Conservation (phyloP, 1,140 invertebrate species). For the Holotrichia oblita region DNA sequence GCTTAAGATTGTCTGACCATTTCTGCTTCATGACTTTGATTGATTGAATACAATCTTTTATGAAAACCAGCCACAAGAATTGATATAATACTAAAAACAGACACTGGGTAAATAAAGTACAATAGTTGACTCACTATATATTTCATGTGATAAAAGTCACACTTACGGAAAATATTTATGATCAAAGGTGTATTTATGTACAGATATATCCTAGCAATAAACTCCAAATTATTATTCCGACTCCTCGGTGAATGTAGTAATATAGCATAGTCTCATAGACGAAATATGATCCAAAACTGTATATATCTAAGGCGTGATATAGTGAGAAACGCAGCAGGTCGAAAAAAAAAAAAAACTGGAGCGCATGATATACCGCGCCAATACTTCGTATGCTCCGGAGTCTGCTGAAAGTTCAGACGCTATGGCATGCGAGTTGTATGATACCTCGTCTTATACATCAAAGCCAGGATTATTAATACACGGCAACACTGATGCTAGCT, state of each 20-base stretch:
- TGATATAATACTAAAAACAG: too few species aligned
- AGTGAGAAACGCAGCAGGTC: background rate
- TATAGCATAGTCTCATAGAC: background rate
- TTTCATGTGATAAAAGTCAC: too few species aligned
- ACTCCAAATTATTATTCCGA: background rate
- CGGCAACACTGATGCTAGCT: slow-evolving; percentile 44
- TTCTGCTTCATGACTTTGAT: too few species aligned
- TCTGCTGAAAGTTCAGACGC: background rate
- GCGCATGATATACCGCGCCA: background rate
- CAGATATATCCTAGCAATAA: too few species aligned
- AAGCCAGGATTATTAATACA: slow-evolving; percentile 51
- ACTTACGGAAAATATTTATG: too few species aligned
- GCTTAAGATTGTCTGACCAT: too few species aligned
- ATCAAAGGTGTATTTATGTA: too few species aligned
- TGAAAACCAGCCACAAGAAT: too few species aligned
- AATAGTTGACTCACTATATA: too few species aligned
- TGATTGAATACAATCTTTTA: too few species aligned
- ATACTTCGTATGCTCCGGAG: background rate
- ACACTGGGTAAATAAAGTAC: too few species aligned
- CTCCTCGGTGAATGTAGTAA: background rate
- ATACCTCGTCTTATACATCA: slow-evolving; percentile 31
- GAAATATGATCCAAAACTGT: background rate
- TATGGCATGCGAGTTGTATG: background rate
- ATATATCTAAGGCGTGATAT: background rate
- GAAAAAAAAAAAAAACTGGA: background rate